Evolutionary conservation across 2,113 vertebrate genomes (phyloP), one percentile per base, ranked within the genome.

Genomic region (Charadrius vociferus): DNA sequence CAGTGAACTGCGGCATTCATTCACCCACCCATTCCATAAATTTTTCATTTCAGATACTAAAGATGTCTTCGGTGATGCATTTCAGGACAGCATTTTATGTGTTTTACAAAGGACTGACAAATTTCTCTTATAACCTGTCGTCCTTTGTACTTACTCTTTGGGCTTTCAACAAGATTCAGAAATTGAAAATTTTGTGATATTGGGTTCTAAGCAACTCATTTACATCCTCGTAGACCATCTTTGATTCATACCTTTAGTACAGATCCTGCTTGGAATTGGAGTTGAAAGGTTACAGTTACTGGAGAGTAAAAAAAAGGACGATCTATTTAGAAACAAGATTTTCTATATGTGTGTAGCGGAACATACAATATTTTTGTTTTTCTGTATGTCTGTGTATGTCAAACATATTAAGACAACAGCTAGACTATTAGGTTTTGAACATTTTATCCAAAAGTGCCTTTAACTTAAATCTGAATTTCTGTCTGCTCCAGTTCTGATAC

Each of bases 11-110:
- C 61, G 74, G 55, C 74, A 89, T 77, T 94, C 67, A 93, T 94
- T 95, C 85, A 91, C 36, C 53, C 79, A 96, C 71, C 56, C 68
- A 88, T 81, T 89, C 86, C 61, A 96, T 96, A 94, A 86, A 92
- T 94, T 95, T 96, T 96, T 95, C 53, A 93, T 91, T 96, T 90
- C 47, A 74, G 81, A 87, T 87, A 90, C 87, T 95, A 93, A 97
- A 94, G 84, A 81, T 95, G 52, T 90, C 92, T 95, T 91, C 37
- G 43, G 43, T 94, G 72, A 92, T 94, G 47, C 93, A 95, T 97
- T 96, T 97, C 91, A 91, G 52, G 68, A 86, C 47, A 81, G 45
- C 34, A 71, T 85, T 95, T 94, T 81, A 91, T 75, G 41, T 61
- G 55, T 23, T 81, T 81, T 66, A 87, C 50, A 85, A 94, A 90